Conservation (phyloP, 2,797 vertebrate species). For the Cynodonichthys magdalenae region DNA sequence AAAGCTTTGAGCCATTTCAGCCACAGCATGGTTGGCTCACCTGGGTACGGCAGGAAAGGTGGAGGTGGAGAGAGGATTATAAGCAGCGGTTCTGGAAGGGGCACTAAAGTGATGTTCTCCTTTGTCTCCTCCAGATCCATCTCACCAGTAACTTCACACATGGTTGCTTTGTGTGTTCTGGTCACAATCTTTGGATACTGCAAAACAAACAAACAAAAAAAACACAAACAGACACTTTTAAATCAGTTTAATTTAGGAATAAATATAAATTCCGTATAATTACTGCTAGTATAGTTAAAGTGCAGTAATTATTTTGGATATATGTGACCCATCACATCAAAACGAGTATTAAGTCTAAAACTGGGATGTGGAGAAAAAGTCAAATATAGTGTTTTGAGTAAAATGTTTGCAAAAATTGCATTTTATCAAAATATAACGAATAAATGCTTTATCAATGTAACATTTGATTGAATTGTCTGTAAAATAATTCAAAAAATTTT, state of each 20-base stretch:
- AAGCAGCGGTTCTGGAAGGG: conserved; percentile 56
- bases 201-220: conserved; percentile 24
- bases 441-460: too few relatives aligned
- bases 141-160: conserved; percentile 48
- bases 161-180: conserved; percentile 10
- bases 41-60: conserved; percentile 51
- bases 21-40: conserved; percentile 58
- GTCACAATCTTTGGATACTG: conserved; percentile 15
- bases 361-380: too few relatives aligned
- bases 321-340: too few relatives aligned
- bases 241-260: neutral
- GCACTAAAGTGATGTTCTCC: conserved; percentile 30
- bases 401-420: too few relatives aligned
- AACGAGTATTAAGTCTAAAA: too few relatives aligned
- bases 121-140: conserved; percentile 36
- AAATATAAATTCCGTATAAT: neutral
- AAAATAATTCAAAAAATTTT: too few relatives aligned
- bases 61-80: conserved; percentile 70
- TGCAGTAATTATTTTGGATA: too few relatives aligned
- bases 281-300: too few relatives aligned
- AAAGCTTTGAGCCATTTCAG: conserved; percentile 67
- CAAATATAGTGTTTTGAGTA: too few relatives aligned
- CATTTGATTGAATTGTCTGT: too few relatives aligned
- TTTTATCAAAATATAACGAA: too few relatives aligned
- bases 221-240: neutral